Evolutionary conservation across 2,113 vertebrate species (phyloP).

Genomic region (Tympanuchus pallidicinctus): DNA sequence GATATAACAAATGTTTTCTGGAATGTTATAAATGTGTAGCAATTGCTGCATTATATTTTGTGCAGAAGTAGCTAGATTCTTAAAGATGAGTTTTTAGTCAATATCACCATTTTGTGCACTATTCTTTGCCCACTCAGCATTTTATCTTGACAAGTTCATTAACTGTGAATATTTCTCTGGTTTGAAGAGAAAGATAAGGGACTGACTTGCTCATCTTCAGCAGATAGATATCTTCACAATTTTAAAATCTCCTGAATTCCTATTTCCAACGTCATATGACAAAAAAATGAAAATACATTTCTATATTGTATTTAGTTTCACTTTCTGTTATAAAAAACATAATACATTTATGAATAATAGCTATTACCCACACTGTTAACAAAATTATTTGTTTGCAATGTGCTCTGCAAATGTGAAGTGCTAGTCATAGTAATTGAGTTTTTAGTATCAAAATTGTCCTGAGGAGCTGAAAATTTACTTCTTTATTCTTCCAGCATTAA

Average conservation of each 20-base stretch:
- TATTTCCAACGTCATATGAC: not conserved
- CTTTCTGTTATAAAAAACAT: not conserved
- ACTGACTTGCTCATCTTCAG: not conserved
- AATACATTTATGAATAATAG: not conserved
- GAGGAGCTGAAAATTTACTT: not conserved
- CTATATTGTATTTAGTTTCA: not conserved
- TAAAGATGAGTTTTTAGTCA: not conserved
- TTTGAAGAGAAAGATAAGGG: not conserved
- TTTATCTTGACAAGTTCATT: not conserved
- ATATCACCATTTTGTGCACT: not conserved
- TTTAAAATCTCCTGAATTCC: not conserved
- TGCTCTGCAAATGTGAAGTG: not conserved
- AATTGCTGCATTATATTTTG: not conserved
- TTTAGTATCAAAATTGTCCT: not conserved
- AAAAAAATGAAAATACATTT: not conserved
- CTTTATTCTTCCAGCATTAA: not conserved
- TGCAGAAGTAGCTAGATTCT: not conserved
- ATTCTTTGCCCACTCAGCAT: not conserved
- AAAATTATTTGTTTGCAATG: not conserved
- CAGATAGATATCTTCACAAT: not conserved
- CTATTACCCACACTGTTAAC: not conserved
- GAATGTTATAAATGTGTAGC: not conserved
- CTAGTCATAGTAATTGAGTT: not conserved
- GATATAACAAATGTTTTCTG: not conserved
- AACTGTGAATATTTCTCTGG: not conserved